These are phyloP conservation scores for Drosophila pectinifera DNA, from an alignment of 1,140 invertebrate species.

Conservation along the genomic window DNA sequence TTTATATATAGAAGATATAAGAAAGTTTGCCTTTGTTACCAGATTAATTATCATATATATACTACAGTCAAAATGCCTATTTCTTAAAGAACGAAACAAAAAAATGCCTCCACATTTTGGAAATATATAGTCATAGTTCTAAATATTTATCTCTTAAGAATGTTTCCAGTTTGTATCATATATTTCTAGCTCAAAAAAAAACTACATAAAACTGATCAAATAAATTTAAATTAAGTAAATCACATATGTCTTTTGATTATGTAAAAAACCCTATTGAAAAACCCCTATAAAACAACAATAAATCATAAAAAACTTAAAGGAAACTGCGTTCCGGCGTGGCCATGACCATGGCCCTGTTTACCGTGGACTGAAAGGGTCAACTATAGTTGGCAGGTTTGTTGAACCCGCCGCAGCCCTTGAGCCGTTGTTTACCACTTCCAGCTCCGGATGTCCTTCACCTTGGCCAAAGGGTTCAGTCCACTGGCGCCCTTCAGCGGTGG, in stretches of 20 bases:
- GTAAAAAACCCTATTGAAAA: too few relatives aligned
- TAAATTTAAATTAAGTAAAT: neutral
- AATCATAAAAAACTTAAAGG: neutral
- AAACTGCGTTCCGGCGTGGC: neutral
- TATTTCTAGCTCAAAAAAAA: neutral
- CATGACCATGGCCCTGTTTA: conserved; percentile 10
- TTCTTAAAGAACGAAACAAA: too few relatives aligned
- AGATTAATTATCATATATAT: too few relatives aligned
- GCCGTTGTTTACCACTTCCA: conserved; percentile 17
- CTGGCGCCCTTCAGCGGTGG: conserved; percentile 29
- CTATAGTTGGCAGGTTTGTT: conserved; percentile 26
- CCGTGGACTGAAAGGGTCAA: conserved; percentile 11
- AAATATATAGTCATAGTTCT: too few relatives aligned
- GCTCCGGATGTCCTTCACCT: conserved; percentile 29
- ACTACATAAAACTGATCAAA: too few relatives aligned
- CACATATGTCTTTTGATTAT: neutral
- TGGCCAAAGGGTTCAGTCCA: conserved; percentile 39
- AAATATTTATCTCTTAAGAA: too few relatives aligned
- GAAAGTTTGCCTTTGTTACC: too few relatives aligned
- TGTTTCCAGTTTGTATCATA: neutral
- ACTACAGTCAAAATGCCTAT: too few relatives aligned
- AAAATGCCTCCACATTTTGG: too few relatives aligned
- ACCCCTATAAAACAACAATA: neutral
- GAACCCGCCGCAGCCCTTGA: conserved; percentile 32
- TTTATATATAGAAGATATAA: too few relatives aligned